Evolutionary conservation across 2,797 vertebrate species (phyloP).

Genomic region (Scomberomorus guttatus): DNA sequence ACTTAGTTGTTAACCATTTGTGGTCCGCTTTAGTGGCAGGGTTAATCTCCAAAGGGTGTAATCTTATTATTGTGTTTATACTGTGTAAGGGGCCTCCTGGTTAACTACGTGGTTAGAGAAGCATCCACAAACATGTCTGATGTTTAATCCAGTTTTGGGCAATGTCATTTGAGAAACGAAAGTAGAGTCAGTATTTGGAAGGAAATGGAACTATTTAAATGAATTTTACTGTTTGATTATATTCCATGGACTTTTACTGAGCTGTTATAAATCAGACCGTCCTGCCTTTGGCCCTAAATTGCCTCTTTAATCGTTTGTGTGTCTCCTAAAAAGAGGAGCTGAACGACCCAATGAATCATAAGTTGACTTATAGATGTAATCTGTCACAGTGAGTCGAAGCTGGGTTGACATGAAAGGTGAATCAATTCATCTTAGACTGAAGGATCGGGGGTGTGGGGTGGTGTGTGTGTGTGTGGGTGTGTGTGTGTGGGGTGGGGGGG

Average conservation of each 20-base stretch:
- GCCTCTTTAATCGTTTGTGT: slow-evolving; percentile 45
- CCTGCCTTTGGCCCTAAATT: slow-evolving; percentile 22
- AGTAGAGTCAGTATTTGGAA: not conserved
- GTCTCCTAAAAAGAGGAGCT: slow-evolving; percentile 47
- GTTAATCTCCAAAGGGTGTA: slow-evolving; percentile 67
- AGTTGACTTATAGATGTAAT: slow-evolving; percentile 48
- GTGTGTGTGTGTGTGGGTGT: not conserved
- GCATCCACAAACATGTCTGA: slow-evolving; percentile 1
- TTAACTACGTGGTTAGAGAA: slow-evolving; percentile 20
- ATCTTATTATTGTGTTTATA: slow-evolving; percentile 67
- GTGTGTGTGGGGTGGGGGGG: not conserved
- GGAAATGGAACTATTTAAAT: slow-evolving; percentile 20
- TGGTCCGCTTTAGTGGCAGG: slow-evolving; percentile 55
- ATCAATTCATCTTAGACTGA: slow-evolving; percentile 51
- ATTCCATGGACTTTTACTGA: slow-evolving; percentile 14
- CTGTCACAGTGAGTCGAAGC: slow-evolving; percentile 50
- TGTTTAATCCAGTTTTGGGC: slow-evolving; percentile 10
- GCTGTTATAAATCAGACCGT: slow-evolving; percentile 57
- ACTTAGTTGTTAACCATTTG: slow-evolving; percentile 42
- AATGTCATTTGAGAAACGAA: slow-evolving; percentile 11
- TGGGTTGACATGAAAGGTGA: slow-evolving; percentile 65
- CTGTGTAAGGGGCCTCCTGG: slow-evolving; percentile 26
- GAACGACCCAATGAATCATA: slow-evolving; percentile 62
- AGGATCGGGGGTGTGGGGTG: not conserved
- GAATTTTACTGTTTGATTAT: slow-evolving; percentile 16